Base-by-base conservation (phyloP, 2,888 invertebrate species). In the Trimorus sp. region DNA sequence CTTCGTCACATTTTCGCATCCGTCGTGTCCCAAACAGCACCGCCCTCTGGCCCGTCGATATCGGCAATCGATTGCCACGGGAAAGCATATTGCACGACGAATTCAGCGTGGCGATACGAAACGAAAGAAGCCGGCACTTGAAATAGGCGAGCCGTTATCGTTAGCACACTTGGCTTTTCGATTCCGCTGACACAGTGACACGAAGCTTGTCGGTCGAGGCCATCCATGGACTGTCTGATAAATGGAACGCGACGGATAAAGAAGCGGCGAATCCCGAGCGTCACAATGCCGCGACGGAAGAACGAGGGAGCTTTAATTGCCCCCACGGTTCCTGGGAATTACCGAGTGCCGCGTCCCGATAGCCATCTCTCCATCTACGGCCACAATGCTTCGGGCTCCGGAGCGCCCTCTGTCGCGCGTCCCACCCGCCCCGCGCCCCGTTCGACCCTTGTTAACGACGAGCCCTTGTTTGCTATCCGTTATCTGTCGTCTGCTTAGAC, bases 301-400 rank as follows among this genome's bases (percentile, higher is more conserved):
- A 89, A 86, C 88, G 87, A 88, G 88, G 88, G 89, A 90, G 90
- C 90, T 91, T 91, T 91, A 91, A 91, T 91, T 91, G 90, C 90
- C 91, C 89, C 87, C 87, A 86, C 86, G 89, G 89, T 89, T 89
- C 89, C 89, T 90, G 89, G 89, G 90, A 91, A 91, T 91, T 91
- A 91, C 89, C 87, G 87, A 88, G 88, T 89, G 86, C 86, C 87
- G 88, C 86, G 86, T 84, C 80, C 86, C 88, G 90, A 91, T 90
- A 89, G 87, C 86, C 89, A 90, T 90, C 90, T 89, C 89, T 88
- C 40, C 40, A 89, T 90, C 89, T 88, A 86, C 88, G 86, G 88
- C 88, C 88, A 90, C 90, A 90, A 88, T 88, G 85, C 86, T 82
- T 84, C 85, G 85, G 83, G 84, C 84, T 86, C 68, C 82, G 53